phyloP scores from a whole-genome alignment of 2,797 vertebrate species.

The Dermochelys coriacea region DNA sequence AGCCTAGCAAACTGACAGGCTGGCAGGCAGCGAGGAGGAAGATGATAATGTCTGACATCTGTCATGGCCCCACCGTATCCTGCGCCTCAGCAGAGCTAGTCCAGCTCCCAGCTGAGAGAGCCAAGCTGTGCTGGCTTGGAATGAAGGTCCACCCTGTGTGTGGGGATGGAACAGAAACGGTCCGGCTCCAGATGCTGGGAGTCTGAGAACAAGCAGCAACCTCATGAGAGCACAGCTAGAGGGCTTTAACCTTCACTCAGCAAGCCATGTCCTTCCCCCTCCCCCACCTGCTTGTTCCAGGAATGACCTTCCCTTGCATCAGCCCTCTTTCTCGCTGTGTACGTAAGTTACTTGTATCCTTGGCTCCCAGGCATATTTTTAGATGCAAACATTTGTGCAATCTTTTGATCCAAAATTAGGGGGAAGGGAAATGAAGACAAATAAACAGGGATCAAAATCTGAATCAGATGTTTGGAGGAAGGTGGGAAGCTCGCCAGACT shows the following conservation, averaged over 20 bases:
- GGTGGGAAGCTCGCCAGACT: background rate
- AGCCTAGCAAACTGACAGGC: background rate
- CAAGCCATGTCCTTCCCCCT: background rate
- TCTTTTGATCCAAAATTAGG: constrained; percentile 44
- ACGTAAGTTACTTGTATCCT: background rate
- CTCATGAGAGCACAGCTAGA: background rate
- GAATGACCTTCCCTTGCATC: background rate
- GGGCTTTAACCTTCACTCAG: background rate
- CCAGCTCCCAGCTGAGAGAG: background rate
- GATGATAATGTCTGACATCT: too few relatives aligned
- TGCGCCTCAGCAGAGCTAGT: background rate
- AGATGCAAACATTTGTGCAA: background rate
- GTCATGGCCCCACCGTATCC: background rate
- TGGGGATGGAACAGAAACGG: background rate
- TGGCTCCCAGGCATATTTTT: background rate
- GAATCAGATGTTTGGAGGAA: background rate
- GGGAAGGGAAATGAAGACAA: constrained; percentile 18
- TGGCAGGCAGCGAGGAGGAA: background rate
- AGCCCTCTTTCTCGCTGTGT: background rate
- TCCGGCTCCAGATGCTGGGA: background rate
- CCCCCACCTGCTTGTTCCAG: background rate
- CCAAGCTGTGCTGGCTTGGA: background rate
- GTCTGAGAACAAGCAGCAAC: background rate
- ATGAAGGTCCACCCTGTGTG: background rate
- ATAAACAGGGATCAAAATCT: background rate